phyloP scores from a whole-genome alignment of 2,113 vertebrate species.

The Pelvicachromis taeniatus region DNA sequence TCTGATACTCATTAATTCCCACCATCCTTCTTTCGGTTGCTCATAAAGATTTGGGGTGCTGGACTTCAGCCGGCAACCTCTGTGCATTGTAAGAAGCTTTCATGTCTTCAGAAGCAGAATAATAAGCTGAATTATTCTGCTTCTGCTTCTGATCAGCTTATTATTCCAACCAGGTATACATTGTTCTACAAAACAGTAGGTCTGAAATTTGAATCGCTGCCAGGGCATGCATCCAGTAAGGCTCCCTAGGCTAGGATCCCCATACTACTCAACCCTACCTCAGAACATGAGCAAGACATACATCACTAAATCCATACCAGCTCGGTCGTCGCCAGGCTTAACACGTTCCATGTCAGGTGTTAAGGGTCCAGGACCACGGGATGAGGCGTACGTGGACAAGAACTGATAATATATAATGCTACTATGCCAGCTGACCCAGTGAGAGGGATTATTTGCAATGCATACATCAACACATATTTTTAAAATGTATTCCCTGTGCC shows the following conservation, averaged over 20 bases:
- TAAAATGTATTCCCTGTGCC: not conserved
- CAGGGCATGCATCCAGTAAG: not conserved
- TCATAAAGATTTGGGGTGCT: not conserved
- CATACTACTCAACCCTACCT: not conserved
- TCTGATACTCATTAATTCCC: not conserved
- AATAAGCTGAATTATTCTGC: no score
- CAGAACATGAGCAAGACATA: not conserved
- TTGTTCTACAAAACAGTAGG: not conserved
- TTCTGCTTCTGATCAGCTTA: no score
- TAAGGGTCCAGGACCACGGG: not conserved
- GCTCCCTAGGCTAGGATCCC: not conserved
- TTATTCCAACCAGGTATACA: not conserved
- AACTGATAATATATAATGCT: not conserved
- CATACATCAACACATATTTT: accelerated
- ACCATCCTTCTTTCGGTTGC: not conserved
- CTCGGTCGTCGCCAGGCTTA: not conserved
- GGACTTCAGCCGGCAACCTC: not conserved
- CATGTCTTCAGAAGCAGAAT: not conserved
- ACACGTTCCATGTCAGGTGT: not conserved
- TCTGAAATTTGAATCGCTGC: not conserved
- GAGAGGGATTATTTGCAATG: not conserved
- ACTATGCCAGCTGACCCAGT: not conserved
- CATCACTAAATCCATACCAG: not conserved
- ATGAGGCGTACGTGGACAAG: not conserved
- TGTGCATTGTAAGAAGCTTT: not conserved